Evolutionary conservation across 2,888 invertebrate species (phyloP).

Genomic region (Trachelus tabidus): DNA sequence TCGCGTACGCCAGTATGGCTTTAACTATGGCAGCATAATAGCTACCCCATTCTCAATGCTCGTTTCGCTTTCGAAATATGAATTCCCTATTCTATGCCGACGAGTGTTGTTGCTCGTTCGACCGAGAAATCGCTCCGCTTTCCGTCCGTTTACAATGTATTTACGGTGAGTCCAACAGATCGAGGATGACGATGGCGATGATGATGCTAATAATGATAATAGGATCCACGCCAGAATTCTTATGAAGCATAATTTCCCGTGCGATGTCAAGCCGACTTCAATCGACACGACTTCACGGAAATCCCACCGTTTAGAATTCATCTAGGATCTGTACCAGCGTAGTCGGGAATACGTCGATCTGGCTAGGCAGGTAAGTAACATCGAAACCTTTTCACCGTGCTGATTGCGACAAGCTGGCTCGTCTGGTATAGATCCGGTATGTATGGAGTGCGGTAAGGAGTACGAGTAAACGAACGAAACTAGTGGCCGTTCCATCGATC

Average conservation of each 20-base stretch:
- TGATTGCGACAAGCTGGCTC: neutral
- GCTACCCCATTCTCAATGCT: neutral
- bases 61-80: neutral
- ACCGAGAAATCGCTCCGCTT: constrained; percentile 25
- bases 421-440: neutral
- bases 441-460: neutral
- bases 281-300: neutral
- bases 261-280: neutral
- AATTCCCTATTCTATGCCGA: constrained; percentile 9
- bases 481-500: constrained; percentile 28
- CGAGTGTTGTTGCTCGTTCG: constrained; percentile 31
- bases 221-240: neutral
- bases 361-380: neutral
- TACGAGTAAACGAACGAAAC: constrained; percentile 8
- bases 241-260: neutral
- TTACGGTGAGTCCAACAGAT: neutral
- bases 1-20: neutral
- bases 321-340: neutral
- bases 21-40: neutral
- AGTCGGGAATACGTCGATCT: neutral
- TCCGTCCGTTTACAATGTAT: neutral
- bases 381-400: neutral
- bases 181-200: neutral
- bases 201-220: neutral
- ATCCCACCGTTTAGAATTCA: neutral